A percentile compares a stretch with the other conserved stretches of the same genome.
These are phyloP conservation scores for Notiomystis cincta DNA, from an alignment of 2,113 vertebrate genomes.

Conservation along the genomic window DNA sequence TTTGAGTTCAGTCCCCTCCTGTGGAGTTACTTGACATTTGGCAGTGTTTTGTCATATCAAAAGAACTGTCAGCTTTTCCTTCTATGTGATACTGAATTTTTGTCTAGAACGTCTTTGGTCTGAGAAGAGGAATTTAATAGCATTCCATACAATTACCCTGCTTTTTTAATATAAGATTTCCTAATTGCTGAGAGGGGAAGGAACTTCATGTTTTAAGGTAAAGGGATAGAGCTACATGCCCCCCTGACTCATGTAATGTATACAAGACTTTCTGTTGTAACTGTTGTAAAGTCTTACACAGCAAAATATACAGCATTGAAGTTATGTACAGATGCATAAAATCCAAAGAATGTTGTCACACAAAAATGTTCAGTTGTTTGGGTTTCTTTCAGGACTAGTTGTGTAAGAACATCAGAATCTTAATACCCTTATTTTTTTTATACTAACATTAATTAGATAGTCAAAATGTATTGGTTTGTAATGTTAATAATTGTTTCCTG, in stretches of 20 bases:
- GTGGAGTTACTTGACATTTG: not conserved
- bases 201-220: not conserved
- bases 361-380: not conserved
- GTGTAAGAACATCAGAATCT: not conserved
- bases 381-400: not conserved
- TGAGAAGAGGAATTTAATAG: not conserved
- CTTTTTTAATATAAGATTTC: not conserved
- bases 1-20: not conserved
- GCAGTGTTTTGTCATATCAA: not conserved
- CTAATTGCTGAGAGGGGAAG: not conserved
- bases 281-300: not conserved
- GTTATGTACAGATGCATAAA: not conserved
- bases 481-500: conserved; percentile 18
- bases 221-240: not conserved
- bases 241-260: not conserved
- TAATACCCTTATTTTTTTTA: not conserved
- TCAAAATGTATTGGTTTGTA: not conserved
- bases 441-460: not conserved
- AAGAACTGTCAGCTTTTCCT: not conserved
- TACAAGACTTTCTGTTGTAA: not conserved
- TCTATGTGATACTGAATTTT: not conserved
- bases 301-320: not conserved
- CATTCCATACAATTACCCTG: not conserved
- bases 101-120: not conserved
- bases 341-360: not conserved